These are phyloP conservation scores for Nephrocerus scutellatus DNA, from an alignment of 2,888 invertebrate genomes.

Conservation along the genomic window DNA sequence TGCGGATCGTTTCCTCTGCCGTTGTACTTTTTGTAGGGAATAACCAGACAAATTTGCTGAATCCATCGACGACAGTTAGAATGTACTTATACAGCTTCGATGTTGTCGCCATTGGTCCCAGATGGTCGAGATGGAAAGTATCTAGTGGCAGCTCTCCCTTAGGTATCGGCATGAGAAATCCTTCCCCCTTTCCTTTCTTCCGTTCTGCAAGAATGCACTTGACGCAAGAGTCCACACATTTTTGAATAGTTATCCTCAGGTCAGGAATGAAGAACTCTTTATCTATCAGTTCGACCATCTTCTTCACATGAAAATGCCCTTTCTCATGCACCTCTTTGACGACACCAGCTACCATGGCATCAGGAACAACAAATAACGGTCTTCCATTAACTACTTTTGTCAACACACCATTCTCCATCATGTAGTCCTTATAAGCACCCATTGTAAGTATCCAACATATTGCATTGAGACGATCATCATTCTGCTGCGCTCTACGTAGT, in stretches of 20 bases:
- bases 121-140: slow-evolving; percentile 36
- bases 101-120: slow-evolving; percentile 33
- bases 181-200: slow-evolving; percentile 30
- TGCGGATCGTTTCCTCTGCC: slow-evolving; percentile 29
- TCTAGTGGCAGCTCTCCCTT: too few species aligned
- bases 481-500: slow-evolving; percentile 1
- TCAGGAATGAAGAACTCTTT: slow-evolving; percentile 28
- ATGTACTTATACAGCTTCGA: slow-evolving; percentile 36
- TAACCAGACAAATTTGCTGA: slow-evolving; percentile 37
- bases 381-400: slow-evolving; percentile 6
- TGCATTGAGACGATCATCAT: too few species aligned
- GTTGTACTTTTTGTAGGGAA: slow-evolving; percentile 29
- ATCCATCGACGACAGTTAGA: slow-evolving; percentile 33
- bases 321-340: slow-evolving; percentile 33
- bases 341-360: slow-evolving; percentile 30
- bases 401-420: slow-evolving; percentile 6
- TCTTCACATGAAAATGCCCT: slow-evolving; percentile 35
- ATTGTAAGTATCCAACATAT: slow-evolving; percentile 1
- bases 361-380: slow-evolving; percentile 31
- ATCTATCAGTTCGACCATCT: slow-evolving; percentile 25
- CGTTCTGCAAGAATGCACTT: slow-evolving; percentile 24
- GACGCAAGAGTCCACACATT: slow-evolving; percentile 13
- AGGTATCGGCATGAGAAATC: too few species aligned
- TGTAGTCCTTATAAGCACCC: slow-evolving; percentile 7
- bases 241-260: slow-evolving; percentile 6